Evolutionary conservation across 2,888 invertebrate genomes (phyloP).

Genomic region (Galerucella calmariensis): DNA sequence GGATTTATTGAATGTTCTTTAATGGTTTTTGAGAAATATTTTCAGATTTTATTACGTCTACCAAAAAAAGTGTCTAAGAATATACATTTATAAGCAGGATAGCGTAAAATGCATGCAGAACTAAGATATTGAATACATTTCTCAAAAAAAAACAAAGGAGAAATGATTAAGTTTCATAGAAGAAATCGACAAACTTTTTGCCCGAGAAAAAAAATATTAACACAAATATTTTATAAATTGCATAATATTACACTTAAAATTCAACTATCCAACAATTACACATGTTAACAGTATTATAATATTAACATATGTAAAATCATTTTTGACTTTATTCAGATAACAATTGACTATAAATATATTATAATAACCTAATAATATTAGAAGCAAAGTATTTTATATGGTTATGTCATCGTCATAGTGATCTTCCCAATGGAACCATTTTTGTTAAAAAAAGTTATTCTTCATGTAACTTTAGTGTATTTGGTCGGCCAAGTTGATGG

Average conservation of each 20-base stretch:
- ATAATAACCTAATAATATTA: conserved; percentile 12
- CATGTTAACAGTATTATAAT: conserved; percentile 2
- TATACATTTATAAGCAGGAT: conserved; percentile 30
- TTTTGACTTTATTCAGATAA: neutral
- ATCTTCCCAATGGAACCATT: conserved; percentile 3
- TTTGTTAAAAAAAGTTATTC: conserved; percentile 7
- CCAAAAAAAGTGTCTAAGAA: conserved; percentile 25
- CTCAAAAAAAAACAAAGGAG: conserved; percentile 32
- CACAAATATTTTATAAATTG: neutral
- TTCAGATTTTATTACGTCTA: conserved; percentile 24
- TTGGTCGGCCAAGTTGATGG: conserved; percentile 29
- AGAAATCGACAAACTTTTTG: conserved; percentile 11
- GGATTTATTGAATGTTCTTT: neutral
- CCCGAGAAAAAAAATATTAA: neutral
- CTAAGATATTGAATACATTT: conserved; percentile 28
- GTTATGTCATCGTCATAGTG: too few species aligned
- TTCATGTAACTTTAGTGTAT: conserved; percentile 3
- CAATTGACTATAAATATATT: conserved; percentile 2
- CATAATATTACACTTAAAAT: neutral
- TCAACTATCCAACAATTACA: conserved; percentile 2
- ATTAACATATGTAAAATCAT: neutral
- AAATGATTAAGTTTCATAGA: conserved; percentile 16
- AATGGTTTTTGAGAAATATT: conserved; percentile 32
- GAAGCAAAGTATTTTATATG: neutral
- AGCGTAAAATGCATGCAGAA: conserved; percentile 30